A percentile compares a stretch with the other conserved stretches of the same genome.
Conservation (phyloP, 1,140 invertebrate species). For the Triops longicaudatus region DNA sequence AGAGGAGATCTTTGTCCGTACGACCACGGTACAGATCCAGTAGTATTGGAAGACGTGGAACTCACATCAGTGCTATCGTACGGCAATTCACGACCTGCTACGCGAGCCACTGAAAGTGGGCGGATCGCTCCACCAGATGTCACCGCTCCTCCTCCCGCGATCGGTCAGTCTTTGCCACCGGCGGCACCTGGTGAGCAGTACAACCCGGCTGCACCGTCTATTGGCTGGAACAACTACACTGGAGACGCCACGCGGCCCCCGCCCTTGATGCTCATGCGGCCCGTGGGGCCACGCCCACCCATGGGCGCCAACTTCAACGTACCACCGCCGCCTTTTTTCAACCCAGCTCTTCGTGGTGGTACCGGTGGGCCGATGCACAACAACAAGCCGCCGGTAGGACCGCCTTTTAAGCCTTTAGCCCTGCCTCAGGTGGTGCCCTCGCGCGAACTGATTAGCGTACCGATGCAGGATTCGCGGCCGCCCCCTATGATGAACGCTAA, state of each 20-base stretch:
- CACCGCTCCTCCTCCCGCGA: conserved; percentile 44
- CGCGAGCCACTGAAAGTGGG: conserved; percentile 44
- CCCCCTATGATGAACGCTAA: conserved; percentile 24
- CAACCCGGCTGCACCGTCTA: conserved; percentile 77
- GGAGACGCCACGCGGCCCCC: conserved; percentile 13
- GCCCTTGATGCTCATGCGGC: conserved; percentile 22
- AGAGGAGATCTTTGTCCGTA: conserved; percentile 87
- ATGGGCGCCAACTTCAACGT: conserved; percentile 42
- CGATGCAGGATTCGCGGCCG: conserved; percentile 34
- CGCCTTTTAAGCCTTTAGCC: conserved; percentile 19
- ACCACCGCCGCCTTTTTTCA: conserved; percentile 32
- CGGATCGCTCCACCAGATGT: conserved; percentile 45
- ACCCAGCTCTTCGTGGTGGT: background rate
- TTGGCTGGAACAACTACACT: conserved; percentile 38
- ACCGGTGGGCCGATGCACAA: conserved; percentile 36
- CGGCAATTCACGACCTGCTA: conserved; percentile 41
- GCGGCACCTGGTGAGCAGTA: conserved; percentile 51
- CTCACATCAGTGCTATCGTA: conserved; percentile 49
- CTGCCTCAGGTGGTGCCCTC: conserved; percentile 29
- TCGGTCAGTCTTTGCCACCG: conserved; percentile 30
- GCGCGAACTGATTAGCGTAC: conserved; percentile 42
- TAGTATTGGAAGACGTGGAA: conserved; percentile 77
- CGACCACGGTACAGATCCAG: conserved; percentile 89
- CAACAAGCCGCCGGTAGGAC: conserved; percentile 27
- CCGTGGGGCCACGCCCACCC: conserved; percentile 41